Evolutionary conservation across 2,113 vertebrate genomes (phyloP), one percentile per base, ranked within the genome.

Genomic region (Saccopteryx bilineata): DNA sequence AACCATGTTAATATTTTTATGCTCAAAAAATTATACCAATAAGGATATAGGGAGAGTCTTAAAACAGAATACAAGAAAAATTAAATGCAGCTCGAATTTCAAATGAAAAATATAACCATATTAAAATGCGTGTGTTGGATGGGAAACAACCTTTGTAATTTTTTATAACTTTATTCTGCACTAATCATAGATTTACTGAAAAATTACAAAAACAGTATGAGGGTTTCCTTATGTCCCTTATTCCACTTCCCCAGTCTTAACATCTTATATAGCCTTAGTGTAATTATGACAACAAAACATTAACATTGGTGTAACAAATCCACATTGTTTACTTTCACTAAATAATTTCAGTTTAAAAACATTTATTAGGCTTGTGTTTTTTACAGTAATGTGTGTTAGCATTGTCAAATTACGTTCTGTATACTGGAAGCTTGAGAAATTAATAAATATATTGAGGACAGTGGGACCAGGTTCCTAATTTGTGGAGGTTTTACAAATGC

Each of bases 21-120:
- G 31, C 28, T 86, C 7, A 87, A 72, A 72, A 23, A 58, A 39
- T 39, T 83, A 3, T 65, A 26, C 31, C 69, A 50, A 5, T 39
- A 5, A 88, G 14, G 52, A 88, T 71, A 78, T 65, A 31, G 63
- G 71, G 12, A 50, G 63, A 65, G 39, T 13, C 13, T 39, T 86
- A 75, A 74, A 33, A 26, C 7, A 80, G 23, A 90, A 50, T 23
- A 65, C 7, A 61, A 63, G 65, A 2, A 54, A 93, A 48, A 80
- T 48, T 48, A 83, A 84, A 75, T n/a, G 24, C 39, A 75, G 5
- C 11, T 48, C 6, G 14, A 12, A 56, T 68, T 87, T 68, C 84
- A 87, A 94, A 68, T 33, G 79, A 89, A 87, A 82, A 89, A n/a
- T 56, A 65, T 46, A 87, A 90, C 39, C 80, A 19, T 46, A 58